Base-by-base conservation (phyloP, 2,797 vertebrate genomes). In the Leptoclinus maculatus region DNA sequence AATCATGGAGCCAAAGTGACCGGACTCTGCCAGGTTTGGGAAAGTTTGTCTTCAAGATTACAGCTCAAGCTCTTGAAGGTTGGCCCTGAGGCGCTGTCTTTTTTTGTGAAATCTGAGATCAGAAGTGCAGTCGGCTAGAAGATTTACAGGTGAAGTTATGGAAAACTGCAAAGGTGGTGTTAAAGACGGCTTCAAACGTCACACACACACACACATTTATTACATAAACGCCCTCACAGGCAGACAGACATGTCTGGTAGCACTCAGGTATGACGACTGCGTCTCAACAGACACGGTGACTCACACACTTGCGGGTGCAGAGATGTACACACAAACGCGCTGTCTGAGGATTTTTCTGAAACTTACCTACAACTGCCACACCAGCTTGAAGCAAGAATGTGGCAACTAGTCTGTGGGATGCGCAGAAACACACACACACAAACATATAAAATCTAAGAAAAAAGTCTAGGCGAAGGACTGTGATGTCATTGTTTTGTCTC, bases 161-260 rank as follows among this genome's bases (percentile, higher is more conserved):
- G 76, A 80, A 80, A 84, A 80, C 71, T 78, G 39, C 29, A 62
- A 80, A 82, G 54, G 59, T 83, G 77, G 80, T 82, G 79, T 85
- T 86, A 23, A 51, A 51, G 49, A 51, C 79, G 69, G 84, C 58
- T 79, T 87, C 59, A 65, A 71, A 66, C 65, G 66, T 45, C 73
- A 69, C 78, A 76, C 62, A 78, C 62, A n/a, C n/a, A n/a, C n/a
- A 79, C 66, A 72, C 53, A 51, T 68, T 64, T 71, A 23, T 51
- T 7, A 70, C 74, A 71, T 62, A 63, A 85, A 77, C 79, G 39
- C 70, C 63, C 39, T 34, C 59, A 54, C 66, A 86, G 82, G 57
- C 71, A 86, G 79, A 90, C 84, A 91, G 90, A 89, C 83, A 86
- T 92, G 92, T 94, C 93, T 92, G 78, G 83, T 43, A 84, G 91